A percentile compares a stretch with the other conserved stretches of the same genome.
Conservation (phyloP, 2,113 vertebrate genomes). For the Lanius collurio region DNA sequence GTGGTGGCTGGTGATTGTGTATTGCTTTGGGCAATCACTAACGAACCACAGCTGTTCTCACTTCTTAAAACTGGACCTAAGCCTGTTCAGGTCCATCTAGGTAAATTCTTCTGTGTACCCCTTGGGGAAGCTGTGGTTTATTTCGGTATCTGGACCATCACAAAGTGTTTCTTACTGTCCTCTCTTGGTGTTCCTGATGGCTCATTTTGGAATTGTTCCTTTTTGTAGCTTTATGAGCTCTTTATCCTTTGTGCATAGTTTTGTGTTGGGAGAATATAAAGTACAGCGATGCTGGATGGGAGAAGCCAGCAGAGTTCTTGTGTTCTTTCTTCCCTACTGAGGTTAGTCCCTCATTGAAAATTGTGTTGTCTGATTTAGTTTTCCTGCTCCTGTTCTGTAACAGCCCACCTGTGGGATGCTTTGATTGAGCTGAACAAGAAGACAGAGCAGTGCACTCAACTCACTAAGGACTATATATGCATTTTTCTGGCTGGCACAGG, state of each 20-base stretch:
- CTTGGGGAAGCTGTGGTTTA: not conserved
- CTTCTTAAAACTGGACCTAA: not conserved
- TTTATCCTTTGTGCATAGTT: not conserved
- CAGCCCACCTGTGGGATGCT: not conserved
- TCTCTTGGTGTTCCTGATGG: not conserved
- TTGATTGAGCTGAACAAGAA: constrained; percentile 14
- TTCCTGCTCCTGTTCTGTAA: not conserved
- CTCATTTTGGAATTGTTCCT: not conserved
- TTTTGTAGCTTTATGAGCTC: not conserved
- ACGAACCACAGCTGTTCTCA: not conserved
- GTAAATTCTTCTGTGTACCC: not conserved
- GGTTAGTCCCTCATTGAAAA: not conserved
- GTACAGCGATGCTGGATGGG: not conserved
- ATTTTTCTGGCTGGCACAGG: constrained; percentile 1
- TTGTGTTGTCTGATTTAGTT: not conserved
- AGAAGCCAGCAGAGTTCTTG: not conserved
- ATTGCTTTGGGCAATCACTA: not conserved
- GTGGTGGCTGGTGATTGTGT: not conserved
- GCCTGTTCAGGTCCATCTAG: not conserved
- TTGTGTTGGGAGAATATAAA: not conserved
- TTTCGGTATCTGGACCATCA: not conserved
- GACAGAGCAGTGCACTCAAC: not conserved
- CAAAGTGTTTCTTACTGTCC: accelerated
- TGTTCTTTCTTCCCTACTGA: not conserved
- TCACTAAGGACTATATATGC: not conserved